Evolutionary conservation across 2,888 invertebrate genomes (phyloP).

Genomic region (Adelphocoris suturalis): DNA sequence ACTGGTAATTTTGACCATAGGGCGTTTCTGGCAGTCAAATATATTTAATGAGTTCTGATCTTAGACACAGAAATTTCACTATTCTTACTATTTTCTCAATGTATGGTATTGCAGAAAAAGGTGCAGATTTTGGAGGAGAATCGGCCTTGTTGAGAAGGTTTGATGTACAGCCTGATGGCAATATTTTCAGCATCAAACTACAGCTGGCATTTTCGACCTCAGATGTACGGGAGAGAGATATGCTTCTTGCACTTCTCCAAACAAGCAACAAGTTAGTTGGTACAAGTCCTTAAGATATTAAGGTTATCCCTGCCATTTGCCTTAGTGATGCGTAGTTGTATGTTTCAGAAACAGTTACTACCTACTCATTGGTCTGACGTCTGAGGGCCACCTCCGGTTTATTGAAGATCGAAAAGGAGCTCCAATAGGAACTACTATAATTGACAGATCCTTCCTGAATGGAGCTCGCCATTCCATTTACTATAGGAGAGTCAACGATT

Average conservation of each 20-base stretch:
- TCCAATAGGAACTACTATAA: slow-evolving; percentile 86
- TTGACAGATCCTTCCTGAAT: slow-evolving; percentile 89
- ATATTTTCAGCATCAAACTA: slow-evolving; percentile 88
- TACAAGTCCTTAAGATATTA: background rate
- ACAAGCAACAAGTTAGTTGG: slow-evolving; percentile 88
- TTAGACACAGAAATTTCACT: background rate
- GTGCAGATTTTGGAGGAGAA: slow-evolving; percentile 93
- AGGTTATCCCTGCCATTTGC: slow-evolving; percentile 73
- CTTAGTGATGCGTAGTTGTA: slow-evolving; percentile 77
- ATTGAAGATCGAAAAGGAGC: slow-evolving; percentile 91
- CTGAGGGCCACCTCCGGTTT: slow-evolving; percentile 90
- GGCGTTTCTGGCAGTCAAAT: too few species aligned
- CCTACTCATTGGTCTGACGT: slow-evolving; percentile 88
- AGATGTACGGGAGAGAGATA: slow-evolving; percentile 88
- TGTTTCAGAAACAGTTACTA: slow-evolving; percentile 86
- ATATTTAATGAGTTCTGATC: too few species aligned
- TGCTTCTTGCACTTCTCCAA: slow-evolving; percentile 88
- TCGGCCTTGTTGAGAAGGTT: slow-evolving; percentile 90
- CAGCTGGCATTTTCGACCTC: slow-evolving; percentile 93
- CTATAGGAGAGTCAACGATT: slow-evolving; percentile 84
- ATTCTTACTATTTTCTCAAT: background rate
- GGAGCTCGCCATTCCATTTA: slow-evolving; percentile 89
- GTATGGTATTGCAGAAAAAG: slow-evolving; percentile 84
- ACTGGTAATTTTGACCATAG: too few species aligned
- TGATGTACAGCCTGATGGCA: slow-evolving; percentile 82